Percentiles rank a stretch among this genome's conserved stretches.
phyloP scores from a whole-genome alignment of 2,113 vertebrate species.

The Ophthalmolycus amberensis region DNA sequence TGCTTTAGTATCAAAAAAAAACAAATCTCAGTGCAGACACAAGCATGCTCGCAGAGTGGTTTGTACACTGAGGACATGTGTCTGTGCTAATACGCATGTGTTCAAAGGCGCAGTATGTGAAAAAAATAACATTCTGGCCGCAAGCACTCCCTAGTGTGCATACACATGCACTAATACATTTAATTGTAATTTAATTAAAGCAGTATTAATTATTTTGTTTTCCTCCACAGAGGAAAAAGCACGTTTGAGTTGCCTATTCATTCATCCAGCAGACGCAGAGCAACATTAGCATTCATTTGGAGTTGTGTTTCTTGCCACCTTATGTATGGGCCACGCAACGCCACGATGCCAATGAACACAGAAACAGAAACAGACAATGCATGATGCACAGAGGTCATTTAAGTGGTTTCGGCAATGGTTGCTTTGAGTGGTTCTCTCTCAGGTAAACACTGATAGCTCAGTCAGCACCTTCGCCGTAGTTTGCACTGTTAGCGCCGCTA shows the following conservation, averaged over 20 bases:
- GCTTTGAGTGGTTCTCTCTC: too few relatives aligned
- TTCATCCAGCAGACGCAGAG: not conserved
- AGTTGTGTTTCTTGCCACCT: not conserved
- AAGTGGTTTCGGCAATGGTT: not conserved
- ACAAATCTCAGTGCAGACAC: constrained; percentile 49
- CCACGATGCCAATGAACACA: not conserved
- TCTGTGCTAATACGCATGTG: not conserved
- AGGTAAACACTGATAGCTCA: too few relatives aligned
- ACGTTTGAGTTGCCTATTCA: not conserved
- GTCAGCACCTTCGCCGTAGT: too few relatives aligned
- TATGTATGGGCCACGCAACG: too few relatives aligned
- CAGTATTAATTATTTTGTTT: not conserved
- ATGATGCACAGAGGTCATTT: not conserved
- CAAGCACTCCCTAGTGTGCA: not conserved
- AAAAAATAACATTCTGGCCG: not conserved
- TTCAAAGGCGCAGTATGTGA: not conserved
- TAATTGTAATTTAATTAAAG: not conserved
- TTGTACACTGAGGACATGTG: constrained; percentile 27
- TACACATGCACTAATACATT: not conserved
- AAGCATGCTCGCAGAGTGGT: constrained; percentile 14
- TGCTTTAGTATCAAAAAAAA: constrained; percentile 72
- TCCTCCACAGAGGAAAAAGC: not conserved
- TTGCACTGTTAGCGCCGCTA: too few relatives aligned
- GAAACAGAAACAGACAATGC: not conserved
- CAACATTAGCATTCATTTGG: not conserved